phyloP scores from a whole-genome alignment of 2,888 invertebrate species.

The Tenodera sinensis region DNA sequence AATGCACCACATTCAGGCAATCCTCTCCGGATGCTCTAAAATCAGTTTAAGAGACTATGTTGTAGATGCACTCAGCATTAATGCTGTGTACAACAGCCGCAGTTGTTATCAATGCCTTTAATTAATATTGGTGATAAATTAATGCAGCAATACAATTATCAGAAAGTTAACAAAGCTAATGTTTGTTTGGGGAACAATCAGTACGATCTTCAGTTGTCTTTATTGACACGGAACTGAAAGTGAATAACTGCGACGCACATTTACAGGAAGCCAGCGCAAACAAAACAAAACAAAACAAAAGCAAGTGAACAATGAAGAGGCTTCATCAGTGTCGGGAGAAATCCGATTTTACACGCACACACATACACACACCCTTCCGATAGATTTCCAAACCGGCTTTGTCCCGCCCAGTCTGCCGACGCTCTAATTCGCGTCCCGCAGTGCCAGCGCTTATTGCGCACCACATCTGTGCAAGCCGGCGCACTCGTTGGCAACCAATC shows the following conservation, averaged over 20 bases:
- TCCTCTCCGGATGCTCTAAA: no score
- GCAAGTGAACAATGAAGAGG: background rate
- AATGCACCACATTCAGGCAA: no score
- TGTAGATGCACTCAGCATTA: no score
- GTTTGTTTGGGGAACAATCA: background rate
- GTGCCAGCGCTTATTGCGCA: background rate
- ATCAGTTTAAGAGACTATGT: no score
- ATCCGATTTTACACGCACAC: background rate
- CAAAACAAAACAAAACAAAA: background rate
- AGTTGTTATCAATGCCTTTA: no score
- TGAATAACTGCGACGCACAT: background rate
- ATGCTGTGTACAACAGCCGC: no score
- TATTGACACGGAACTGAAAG: background rate
- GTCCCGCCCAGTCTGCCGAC: background rate
- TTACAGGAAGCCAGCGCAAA: background rate
- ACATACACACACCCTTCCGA: background rate
- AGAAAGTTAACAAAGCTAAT: background rate
- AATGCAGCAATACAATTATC: no score
- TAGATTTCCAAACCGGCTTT: background rate
- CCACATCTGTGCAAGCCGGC: background rate
- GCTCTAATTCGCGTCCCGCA: background rate
- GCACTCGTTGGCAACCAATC: background rate
- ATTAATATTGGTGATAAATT: no score
- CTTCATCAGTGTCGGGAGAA: background rate
- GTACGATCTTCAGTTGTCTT: background rate